Percentiles rank a stretch among this genome's conserved stretches.
These are phyloP conservation scores for Glossophaga mutica DNA, from an alignment of 2,797 vertebrate genomes.

Conservation along the genomic window DNA sequence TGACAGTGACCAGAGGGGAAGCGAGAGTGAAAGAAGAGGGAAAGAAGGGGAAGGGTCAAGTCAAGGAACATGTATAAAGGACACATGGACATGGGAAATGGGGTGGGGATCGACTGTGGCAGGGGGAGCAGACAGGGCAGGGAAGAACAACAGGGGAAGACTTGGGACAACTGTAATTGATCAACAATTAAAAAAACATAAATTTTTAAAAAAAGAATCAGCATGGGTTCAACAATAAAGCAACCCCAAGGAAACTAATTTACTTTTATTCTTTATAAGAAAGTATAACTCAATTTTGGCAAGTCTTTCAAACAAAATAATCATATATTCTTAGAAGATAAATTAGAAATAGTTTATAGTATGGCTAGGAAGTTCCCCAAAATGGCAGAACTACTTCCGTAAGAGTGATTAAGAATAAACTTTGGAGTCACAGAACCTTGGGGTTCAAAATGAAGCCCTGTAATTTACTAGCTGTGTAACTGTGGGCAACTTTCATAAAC, in stretches of 20 bases:
- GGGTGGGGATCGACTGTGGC: no score
- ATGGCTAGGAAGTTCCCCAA: background rate
- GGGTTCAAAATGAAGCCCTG: background rate
- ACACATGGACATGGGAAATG: no score
- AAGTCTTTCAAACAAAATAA: slow-evolving; percentile 26
- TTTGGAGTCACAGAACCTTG: background rate
- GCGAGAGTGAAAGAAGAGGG: no score
- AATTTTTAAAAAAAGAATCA: background rate
- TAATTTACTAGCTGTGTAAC: background rate
- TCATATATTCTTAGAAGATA: background rate
- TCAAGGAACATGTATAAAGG: no score
- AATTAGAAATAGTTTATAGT: background rate
- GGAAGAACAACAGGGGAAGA: no score
- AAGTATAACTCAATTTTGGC: background rate
- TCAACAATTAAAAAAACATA: background rate
- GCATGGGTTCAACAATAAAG: background rate
- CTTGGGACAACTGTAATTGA: no score
- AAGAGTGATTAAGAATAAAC: background rate
- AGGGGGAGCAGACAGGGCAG: no score
- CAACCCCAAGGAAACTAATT: background rate
- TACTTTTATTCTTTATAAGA: background rate
- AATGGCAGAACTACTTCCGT: background rate
- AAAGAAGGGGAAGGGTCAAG: no score
- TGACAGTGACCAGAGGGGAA: no score
- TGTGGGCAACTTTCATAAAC: background rate